Base-by-base conservation (phyloP, 2,888 invertebrate species). In the Agrochola macilenta region DNA sequence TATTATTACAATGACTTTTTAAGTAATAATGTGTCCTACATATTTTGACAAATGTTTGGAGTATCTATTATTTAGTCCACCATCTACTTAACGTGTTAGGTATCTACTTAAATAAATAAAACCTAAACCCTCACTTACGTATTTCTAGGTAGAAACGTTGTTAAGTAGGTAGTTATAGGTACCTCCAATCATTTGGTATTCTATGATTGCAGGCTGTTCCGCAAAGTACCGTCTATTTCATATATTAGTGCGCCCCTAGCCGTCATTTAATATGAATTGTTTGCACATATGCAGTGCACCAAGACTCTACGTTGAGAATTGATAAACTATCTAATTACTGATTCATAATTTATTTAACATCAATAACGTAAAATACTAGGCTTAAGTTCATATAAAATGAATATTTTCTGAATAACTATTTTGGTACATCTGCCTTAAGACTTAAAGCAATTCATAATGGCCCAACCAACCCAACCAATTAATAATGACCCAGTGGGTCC, bases 101-200 rank as follows among this genome's bases (percentile, higher is more conserved):
- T 54, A 26, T 14, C 54, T 71, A 39, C 11, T 30, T 7, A 23
- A 35, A 9, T 71, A 23, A 20, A 17, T 30, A 2, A 8, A 49
- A 49, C 66, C 14, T 68, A n/a, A 58, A 35, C 35, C 8, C 39
- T 35, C 35, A 39, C 64, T 39, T 30, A 26, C n/a, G 23, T 17
- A 54, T 73, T 77, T 80, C 74, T 54, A 57, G n/a, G 74, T 52
- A 64, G 23, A 26, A 12, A 35, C 30, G 12, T 57, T 76, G 35
- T 82, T 43, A 66, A 82, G n/a, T 49, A 54, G n/a, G 23, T 54
- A 39, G 20, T 39, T 68, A 35, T 11, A 35, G n/a, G n/a, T 57
- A 43, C 58, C 26, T 52, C 5, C 11, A 57, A 77, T 77, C 57
- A 82, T 82, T 77, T 63, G 7, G 17, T 52, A 68, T 69, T 77